Percentiles rank a stretch among this genome's conserved stretches.
phyloP scores from a whole-genome alignment of 1,140 invertebrate genomes.

The Triops longicaudatus region DNA sequence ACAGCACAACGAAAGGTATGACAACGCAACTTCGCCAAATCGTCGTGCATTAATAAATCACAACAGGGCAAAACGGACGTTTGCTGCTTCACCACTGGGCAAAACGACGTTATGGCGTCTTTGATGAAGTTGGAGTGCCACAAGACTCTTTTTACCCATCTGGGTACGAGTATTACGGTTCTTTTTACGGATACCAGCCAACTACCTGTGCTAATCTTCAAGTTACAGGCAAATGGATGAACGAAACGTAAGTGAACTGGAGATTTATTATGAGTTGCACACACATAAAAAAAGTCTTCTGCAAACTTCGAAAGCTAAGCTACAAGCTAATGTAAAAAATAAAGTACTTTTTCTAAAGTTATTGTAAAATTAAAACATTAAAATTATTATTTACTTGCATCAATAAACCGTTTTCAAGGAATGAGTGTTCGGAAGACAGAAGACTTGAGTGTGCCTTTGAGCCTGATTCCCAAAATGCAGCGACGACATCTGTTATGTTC shows the following conservation, averaged over 20 bases:
- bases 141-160: slow-evolving; percentile 35
- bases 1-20: not conserved
- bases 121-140: slow-evolving; percentile 41
- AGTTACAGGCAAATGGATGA: not conserved
- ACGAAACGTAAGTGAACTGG: not conserved
- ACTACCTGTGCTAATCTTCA: not conserved
- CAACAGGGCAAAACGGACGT: slow-evolving; percentile 34
- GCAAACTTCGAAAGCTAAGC: no score
- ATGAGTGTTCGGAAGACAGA: no score
- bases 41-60: not conserved
- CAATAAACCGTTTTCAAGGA: not conserved
- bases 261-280: not conserved
- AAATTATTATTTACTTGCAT: not conserved
- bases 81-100: slow-evolving; percentile 44
- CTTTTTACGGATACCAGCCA: not conserved
- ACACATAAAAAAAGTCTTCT: no score
- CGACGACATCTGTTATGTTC: not conserved
- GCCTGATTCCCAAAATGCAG: not conserved
- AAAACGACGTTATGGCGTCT: slow-evolving; percentile 44
- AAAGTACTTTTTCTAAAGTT: no score
- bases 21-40: not conserved
- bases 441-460: not conserved
- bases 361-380: no score
- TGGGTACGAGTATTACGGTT: not conserved
- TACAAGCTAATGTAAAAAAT: no score